Evolutionary conservation across 2,113 vertebrate genomes (phyloP), one percentile per base, ranked within the genome.

Genomic region (Labeo rohita): DNA sequence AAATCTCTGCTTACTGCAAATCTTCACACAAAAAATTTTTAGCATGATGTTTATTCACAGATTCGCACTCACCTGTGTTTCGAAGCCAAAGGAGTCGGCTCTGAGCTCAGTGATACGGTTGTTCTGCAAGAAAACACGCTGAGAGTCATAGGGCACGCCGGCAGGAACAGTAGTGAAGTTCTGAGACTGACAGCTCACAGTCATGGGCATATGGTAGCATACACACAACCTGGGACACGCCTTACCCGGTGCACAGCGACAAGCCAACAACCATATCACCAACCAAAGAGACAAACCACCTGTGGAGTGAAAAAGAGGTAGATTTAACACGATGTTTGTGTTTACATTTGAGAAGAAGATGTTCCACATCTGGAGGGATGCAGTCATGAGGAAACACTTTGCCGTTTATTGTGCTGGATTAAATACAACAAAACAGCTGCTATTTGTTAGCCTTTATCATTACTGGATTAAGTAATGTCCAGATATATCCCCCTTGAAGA

Each of bases 141-240:
- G 98, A 6, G 97, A 97, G 85, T 96, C 93, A 6, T 95, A 95
- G 2, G 97, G 98, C 76, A 99, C 96, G 21, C 96, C 95, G 43
- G 92, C 91, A 2, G 98, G 98, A 86, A 99, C 97, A 0, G 95
- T 93, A 59, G 97, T 96, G 91, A 98, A 95, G 96, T 98, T 99
- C 95, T 97, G 97, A 86, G 98, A 98, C 93, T 99, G 97, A 94
- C 98, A 99, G 96, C 98, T 99, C 92, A 98, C 97, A 34, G 98
- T 99, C 95, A 98, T 97, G 61, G 98, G 98, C 39, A 95, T 94
- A n/a, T 96, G 95, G 93, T 98, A 99, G 94, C 98, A 99, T 91
- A 98, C 97, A 88, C 98, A 99, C 88, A 98, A 95, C 84, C 94
- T 95, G 13, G 98, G 98, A 89, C 98, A 99, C 87, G 95, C 92